Evolutionary conservation across 1,140 invertebrate species (phyloP).

Genomic region (Cataglyphis hispanica): DNA sequence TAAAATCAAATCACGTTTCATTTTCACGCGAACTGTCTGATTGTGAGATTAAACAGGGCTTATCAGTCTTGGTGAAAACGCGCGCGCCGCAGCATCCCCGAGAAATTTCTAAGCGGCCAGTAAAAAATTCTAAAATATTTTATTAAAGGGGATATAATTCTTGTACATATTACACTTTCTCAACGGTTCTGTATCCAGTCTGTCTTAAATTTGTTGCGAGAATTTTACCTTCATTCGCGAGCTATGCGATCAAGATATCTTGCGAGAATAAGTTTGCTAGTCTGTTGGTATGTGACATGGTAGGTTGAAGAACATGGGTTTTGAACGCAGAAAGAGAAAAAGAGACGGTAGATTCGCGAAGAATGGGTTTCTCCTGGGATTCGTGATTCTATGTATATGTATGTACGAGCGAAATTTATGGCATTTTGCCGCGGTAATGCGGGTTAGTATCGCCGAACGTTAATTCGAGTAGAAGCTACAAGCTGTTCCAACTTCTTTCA

Average conservation of each 20-base stretch:
- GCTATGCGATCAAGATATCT: slow-evolving; percentile 38
- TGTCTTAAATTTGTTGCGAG: slow-evolving; percentile 35
- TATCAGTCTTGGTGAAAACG: slow-evolving; percentile 36
- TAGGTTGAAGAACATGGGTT: slow-evolving; percentile 40
- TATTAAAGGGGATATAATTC: neutral
- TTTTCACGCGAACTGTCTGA: slow-evolving; percentile 7
- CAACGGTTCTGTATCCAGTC: slow-evolving; percentile 4
- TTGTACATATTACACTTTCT: slow-evolving; percentile 16
- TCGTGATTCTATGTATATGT: slow-evolving; percentile 24
- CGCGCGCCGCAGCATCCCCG: neutral
- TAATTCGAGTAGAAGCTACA: slow-evolving; percentile 16
- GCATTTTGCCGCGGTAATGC: neutral
- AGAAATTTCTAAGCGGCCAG: neutral
- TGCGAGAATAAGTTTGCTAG: neutral
- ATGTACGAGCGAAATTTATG: slow-evolving; percentile 39
- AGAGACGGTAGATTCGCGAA: neutral
- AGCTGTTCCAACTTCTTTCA: neutral
- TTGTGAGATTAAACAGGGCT: slow-evolving; percentile 10
- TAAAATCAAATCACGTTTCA: slow-evolving; percentile 17
- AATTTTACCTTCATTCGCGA: slow-evolving; percentile 46
- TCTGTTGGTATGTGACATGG: neutral
- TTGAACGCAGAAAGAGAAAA: neutral
- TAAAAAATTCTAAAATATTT: slow-evolving; percentile 10
- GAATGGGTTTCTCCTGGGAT: neutral
- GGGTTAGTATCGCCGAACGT: slow-evolving; percentile 24